Evolutionary conservation across 2,113 vertebrate genomes (phyloP), one percentile per base, ranked within the genome.

Genomic region (Apus apus): DNA sequence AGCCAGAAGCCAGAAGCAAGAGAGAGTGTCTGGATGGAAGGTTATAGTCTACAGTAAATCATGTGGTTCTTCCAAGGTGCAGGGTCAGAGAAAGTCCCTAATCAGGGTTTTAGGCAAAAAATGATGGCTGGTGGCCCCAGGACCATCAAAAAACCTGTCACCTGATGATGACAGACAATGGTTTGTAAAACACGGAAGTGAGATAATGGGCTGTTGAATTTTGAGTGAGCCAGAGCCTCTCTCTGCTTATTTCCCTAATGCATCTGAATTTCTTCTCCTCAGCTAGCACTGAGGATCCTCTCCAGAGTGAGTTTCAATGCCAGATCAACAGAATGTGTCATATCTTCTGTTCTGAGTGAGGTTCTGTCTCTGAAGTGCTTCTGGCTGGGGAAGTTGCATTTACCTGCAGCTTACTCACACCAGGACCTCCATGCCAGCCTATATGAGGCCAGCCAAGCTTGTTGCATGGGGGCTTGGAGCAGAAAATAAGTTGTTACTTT

Each of bases 381-480:
- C 21, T 50, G 48, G 22, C 46, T 20, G 20, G 48, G 21, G 48
- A 50, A 46, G 45, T 50, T 50, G 20, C 20, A 21, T 50, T 23
- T 11, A 50, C 21, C 48, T 50, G 21, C 48, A 50, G 48, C 48
- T 50, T 50, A 23, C 48, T 50, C 21, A 23, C 48, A 21, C 22
- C 21, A 11, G 48, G 48, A 50, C 22, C 11, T 50, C 54, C 14
- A 15, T 13, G 18, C n/a, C 50, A 54, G 56, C 26, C 11, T 25
- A 32, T 21, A 45, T 36, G 72, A n/a, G 72, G 26, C 11, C 54
- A 89, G 14, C 6, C 61, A 83, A 7, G 18, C 17, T 19, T 43
- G 32, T 14, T 51, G 20, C 60, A 1, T 0, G 2, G 9, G 7
- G 5, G 53, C 4, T 20, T 72, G 64, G 53, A 25, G 25, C 45